These are phyloP conservation scores for Eueremaeus valkanovi DNA, from an alignment of 2,888 invertebrate genomes.

Conservation along the genomic window DNA sequence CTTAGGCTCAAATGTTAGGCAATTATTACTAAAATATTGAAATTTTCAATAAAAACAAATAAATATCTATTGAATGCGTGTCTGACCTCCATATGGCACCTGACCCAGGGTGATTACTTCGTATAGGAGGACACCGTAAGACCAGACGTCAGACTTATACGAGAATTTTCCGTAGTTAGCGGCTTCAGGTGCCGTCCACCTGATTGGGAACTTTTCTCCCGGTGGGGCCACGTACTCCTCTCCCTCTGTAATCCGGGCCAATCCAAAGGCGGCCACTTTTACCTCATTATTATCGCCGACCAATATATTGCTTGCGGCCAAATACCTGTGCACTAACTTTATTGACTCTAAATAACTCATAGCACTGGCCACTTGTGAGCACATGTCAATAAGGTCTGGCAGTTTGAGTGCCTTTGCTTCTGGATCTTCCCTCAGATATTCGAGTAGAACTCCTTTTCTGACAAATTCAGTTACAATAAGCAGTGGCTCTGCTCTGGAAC, in stretches of 20 bases:
- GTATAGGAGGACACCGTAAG: conserved; percentile 88
- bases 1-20: no score
- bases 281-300: conserved; percentile 81
- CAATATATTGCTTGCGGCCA: conserved; percentile 90
- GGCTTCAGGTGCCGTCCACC: conserved; percentile 96
- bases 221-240: conserved; percentile 94
- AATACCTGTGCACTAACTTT: conserved; percentile 87
- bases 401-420: conserved; percentile 80
- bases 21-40: no score
- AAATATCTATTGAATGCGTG: no score
- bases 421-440: conserved; percentile 83
- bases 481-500: conserved; percentile 80
- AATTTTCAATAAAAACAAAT: no score
- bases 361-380: conserved; percentile 78
- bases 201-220: conserved; percentile 92
- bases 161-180: conserved; percentile 91
- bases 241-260: conserved; percentile 92
- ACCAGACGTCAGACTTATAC: conserved; percentile 98
- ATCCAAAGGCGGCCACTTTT: conserved; percentile 90
- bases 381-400: conserved; percentile 88
- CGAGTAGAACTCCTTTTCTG: conserved; percentile 87
- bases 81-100: conserved; percentile 85
- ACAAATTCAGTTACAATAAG: conserved; percentile 89
- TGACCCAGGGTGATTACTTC: conserved; percentile 92
- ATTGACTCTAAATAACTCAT: conserved; percentile 92